Evolutionary conservation across 2,797 vertebrate species (phyloP).

Genomic region (Dendrocincla tyrannina): DNA sequence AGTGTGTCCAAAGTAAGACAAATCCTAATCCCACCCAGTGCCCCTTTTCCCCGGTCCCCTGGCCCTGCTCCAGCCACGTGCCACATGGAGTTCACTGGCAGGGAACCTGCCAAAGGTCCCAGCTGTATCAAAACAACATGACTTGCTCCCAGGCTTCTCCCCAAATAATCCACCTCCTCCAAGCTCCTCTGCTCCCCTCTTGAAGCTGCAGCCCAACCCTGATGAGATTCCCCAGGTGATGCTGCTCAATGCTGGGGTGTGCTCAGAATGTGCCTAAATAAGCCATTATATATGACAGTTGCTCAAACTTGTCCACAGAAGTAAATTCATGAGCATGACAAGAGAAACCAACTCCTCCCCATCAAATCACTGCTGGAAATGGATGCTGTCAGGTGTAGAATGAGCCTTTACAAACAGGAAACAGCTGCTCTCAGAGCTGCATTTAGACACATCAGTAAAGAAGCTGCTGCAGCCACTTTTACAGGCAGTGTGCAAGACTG

Average conservation of each 20-base stretch:
- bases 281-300: fast-evolving
- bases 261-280: neutral
- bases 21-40: neutral
- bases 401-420: constrained; percentile 32
- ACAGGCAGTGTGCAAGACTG: neutral
- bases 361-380: neutral
- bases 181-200: fast-evolving
- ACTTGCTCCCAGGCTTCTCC: neutral
- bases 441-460: neutral
- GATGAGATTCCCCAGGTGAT: neutral
- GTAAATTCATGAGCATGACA: neutral
- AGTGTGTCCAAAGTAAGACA: neutral
- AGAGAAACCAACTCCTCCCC: neutral
- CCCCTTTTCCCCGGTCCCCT: neutral
- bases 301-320: neutral
- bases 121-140: neutral
- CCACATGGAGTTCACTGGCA: fast-evolving
- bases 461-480: neutral
- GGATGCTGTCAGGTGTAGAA: neutral
- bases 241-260: fast-evolving
- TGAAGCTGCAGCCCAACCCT: neutral
- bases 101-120: neutral
- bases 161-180: fast-evolving
- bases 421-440: constrained; percentile 36
- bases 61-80: neutral